These are phyloP conservation scores for Leptoclinus maculatus DNA, from an alignment of 2,797 vertebrate genomes.

Conservation along the genomic window DNA sequence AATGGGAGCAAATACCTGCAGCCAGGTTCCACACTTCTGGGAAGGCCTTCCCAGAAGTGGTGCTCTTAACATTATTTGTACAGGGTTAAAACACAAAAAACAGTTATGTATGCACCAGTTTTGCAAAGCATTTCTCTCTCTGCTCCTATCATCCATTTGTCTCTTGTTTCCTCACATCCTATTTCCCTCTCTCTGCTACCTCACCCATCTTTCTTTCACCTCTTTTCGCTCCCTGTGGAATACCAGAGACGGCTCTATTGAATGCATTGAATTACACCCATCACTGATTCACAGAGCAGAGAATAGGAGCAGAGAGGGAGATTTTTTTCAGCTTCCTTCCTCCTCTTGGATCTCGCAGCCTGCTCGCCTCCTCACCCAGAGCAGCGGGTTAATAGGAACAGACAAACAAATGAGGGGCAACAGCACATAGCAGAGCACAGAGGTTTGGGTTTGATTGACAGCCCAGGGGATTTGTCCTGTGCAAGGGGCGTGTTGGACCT, in stretches of 20 bases:
- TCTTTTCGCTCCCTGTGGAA: slow-evolving; percentile 57
- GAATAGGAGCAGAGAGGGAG: slow-evolving; percentile 43
- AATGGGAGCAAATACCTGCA: slow-evolving; percentile 11
- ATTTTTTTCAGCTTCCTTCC: slow-evolving; percentile 51
- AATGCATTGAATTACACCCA: slow-evolving; percentile 77
- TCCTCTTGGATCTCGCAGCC: slow-evolving; percentile 34
- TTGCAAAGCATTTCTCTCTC: slow-evolving; percentile 18
- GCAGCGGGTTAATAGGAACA: slow-evolving; percentile 68
- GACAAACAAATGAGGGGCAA: slow-evolving; percentile 69
- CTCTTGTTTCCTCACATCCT: slow-evolving; percentile 39
- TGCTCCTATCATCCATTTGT: slow-evolving; percentile 23
- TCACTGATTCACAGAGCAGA: slow-evolving; percentile 65
- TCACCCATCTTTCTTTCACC: slow-evolving; percentile 51
- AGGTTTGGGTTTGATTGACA: slow-evolving; percentile 67
- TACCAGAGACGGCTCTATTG: slow-evolving; percentile 50
- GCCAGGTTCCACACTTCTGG: background rate
- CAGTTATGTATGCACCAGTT: slow-evolving; percentile 8
- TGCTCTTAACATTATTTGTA: background rate
- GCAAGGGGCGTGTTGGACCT: slow-evolving; percentile 52
- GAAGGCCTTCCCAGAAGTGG: background rate
- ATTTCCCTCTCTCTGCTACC: slow-evolving; percentile 20
- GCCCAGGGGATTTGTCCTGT: slow-evolving; percentile 53
- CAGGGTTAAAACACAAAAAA: background rate
- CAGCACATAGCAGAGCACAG: slow-evolving; percentile 35
- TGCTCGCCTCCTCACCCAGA: slow-evolving; percentile 26